Percentiles rank a stretch among this genome's conserved stretches.
These are phyloP conservation scores for Sylvilagus bachmani DNA, from an alignment of 2,113 vertebrate genomes.

Conservation along the genomic window DNA sequence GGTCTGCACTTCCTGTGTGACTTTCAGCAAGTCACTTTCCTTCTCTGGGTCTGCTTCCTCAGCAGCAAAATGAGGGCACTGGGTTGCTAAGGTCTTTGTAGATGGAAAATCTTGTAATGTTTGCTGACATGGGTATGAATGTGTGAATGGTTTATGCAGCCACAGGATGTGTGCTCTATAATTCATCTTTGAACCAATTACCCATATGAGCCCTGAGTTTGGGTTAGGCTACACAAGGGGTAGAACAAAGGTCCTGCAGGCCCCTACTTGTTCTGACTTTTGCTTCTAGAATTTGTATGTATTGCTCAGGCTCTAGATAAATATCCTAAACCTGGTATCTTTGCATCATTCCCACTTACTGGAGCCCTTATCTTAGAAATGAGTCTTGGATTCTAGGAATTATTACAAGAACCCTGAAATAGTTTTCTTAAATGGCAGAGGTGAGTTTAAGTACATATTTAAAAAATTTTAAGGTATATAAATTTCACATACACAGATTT, in stretches of 20 bases:
- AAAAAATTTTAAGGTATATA: not conserved
- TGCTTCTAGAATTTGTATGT: not conserved
- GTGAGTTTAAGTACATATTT: not conserved
- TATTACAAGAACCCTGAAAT: not conserved
- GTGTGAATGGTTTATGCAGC: not conserved
- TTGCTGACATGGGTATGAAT: too few relatives aligned
- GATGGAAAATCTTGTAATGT: not conserved
- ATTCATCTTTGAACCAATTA: not conserved
- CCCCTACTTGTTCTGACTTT: not conserved
- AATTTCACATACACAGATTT: too few relatives aligned
- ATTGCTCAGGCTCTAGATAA: not conserved
- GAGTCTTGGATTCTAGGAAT: slow-evolving; percentile 1
- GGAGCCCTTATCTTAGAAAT: not conserved
- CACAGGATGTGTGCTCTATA: accelerated
- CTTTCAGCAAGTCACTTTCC: not conserved
- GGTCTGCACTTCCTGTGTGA: not conserved
- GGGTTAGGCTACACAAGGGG: too few relatives aligned
- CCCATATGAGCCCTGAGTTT: not conserved
- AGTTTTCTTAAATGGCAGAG: not conserved
- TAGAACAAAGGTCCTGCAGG: not conserved
- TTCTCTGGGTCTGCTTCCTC: not conserved
- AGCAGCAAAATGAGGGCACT: not conserved
- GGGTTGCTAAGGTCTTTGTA: not conserved
- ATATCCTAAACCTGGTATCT: not conserved
- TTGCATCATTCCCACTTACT: not conserved